Evolutionary conservation across 2,888 invertebrate genomes (phyloP).

Genomic region (Dioctria rufipes): DNA sequence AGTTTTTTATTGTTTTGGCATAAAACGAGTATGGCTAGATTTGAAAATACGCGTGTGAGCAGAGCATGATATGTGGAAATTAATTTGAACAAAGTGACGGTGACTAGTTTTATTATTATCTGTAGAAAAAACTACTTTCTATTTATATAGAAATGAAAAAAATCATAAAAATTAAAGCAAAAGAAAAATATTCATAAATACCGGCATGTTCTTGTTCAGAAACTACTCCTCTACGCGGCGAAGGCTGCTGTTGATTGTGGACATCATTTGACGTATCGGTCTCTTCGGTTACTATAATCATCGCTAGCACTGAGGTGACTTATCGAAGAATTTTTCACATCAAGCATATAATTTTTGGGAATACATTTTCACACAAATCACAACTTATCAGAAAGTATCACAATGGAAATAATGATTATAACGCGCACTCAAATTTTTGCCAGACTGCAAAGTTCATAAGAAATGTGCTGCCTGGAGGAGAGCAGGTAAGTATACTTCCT

Average conservation of each 20-base stretch:
- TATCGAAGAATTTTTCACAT: not conserved
- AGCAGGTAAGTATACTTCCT: not conserved
- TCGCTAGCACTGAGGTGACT: not conserved
- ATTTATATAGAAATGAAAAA: no score
- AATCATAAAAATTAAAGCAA: no score
- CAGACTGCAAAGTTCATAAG: no score
- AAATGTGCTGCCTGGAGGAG: not conserved
- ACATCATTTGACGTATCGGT: conserved; percentile 1
- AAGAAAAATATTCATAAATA: conserved; percentile 19
- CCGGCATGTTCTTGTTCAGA: conserved; percentile 9
- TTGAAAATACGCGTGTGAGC: no score
- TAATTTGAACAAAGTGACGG: no score
- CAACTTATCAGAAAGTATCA: not conserved
- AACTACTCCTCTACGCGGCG: conserved; percentile 20
- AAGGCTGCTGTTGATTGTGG: conserved; percentile 28
- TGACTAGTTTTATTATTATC: no score
- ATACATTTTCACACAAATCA: conserved; percentile 32
- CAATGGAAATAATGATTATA: not conserved
- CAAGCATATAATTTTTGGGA: conserved; percentile 11
- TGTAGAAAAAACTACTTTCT: no score
- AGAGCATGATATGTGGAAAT: no score
- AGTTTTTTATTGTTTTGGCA: no score
- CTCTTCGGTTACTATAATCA: conserved; percentile 42
- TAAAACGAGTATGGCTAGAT: no score
- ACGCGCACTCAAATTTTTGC: not conserved